Conservation (phyloP, 2,113 vertebrate genomes). For the Platanista minor region DNA sequence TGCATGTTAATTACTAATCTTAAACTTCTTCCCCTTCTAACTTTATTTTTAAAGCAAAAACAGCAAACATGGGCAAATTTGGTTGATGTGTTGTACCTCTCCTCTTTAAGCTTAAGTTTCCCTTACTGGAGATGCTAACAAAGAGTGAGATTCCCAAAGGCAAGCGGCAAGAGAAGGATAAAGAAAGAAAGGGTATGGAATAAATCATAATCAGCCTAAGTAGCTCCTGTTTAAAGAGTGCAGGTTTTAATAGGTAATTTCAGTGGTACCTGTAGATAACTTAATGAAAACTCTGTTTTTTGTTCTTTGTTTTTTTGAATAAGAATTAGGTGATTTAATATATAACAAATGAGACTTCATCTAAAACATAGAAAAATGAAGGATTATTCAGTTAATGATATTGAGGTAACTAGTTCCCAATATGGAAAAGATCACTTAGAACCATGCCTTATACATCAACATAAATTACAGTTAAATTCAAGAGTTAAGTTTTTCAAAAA, state of each 20-base stretch:
- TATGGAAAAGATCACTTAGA: neutral
- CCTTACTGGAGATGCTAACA: neutral
- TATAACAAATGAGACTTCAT: neutral
- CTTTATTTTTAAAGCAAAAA: constrained; percentile 10
- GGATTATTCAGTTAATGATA: neutral
- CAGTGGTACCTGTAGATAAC: neutral
- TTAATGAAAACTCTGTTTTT: neutral
- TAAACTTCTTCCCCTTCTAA: neutral
- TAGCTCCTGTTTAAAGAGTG: neutral
- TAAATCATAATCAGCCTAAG: neutral
- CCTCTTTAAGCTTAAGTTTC: neutral
- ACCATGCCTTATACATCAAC: neutral
- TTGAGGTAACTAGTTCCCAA: neutral
- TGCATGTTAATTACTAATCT: neutral
- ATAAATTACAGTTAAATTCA: constrained; percentile 1
- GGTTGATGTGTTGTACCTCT: too few relatives aligned
- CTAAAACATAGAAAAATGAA: constrained; percentile 15
- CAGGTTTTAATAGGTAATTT: neutral
- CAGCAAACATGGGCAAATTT: neutral
- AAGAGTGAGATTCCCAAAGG: neutral
- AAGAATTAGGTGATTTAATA: constrained; percentile 2
- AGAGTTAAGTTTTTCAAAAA: neutral
- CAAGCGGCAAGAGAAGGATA: neutral
- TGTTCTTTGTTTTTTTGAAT: neutral
- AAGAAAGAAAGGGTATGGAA: neutral